Base-by-base conservation (phyloP, 2,113 vertebrate species). In the Butastur rufipennis region DNA sequence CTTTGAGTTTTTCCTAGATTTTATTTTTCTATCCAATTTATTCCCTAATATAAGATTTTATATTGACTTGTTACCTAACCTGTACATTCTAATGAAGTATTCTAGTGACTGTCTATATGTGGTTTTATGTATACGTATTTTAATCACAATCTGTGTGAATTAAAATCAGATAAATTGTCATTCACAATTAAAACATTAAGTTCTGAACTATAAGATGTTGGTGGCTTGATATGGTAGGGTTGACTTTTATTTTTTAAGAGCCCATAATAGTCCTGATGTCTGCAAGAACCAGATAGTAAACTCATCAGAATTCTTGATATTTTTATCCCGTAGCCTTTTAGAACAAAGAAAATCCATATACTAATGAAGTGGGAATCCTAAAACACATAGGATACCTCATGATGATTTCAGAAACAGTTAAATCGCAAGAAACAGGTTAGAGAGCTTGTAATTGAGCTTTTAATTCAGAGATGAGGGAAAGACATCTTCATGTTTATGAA, bases 1-100 rank as follows among this genome's bases (percentile, higher is more conserved):
- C 32, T 96, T 95, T 93, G 53, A 61, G 38, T 87, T 96, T 89
- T 91, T 40, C 52, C 27, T 84, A 18, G 62, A 53, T 81, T 94
- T 95, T 91, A 27, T 79, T 93, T 91, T 96, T 77, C 65, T 85
- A 32, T 82, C 27, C 36, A 43, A 8, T 59, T 82, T 93, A 75
- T 68, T 79, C 31, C 34, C 43, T 61, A 79, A 81, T 50, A 48
- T 23, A 17, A 91, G 43, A 72, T 53, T 93, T 89, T 68, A n/a
- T 82, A 89, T 16, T 93, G 38, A 42, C 70, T 85, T 96, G 20
- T 93, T 96, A 93, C 14, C 7, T 91, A 78, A 67, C 21, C 6
- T 84, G 18, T 79, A 67, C 32, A 18, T 47, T 34, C 21, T 85
- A 71, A 47, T 82, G 62, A 72, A 80, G 23, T 56, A 79, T 79